A percentile compares a stretch with the other conserved stretches of the same genome.
These are phyloP conservation scores for Campopleginae sp. DNA, from an alignment of 2,888 invertebrate species.

Conservation along the genomic window DNA sequence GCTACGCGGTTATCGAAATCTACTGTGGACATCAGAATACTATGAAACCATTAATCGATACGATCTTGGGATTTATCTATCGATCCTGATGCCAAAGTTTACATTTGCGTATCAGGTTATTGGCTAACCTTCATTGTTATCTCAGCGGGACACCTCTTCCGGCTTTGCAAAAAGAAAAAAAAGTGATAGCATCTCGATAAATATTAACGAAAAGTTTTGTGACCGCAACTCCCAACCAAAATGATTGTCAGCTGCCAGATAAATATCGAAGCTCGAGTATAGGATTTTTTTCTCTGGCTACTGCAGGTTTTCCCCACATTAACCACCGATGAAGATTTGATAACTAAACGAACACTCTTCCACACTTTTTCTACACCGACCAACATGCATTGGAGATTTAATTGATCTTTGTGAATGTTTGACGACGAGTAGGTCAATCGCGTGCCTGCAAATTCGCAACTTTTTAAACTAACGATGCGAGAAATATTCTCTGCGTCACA, in stretches of 20 bases:
- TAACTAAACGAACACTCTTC: neutral
- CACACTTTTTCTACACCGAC: neutral
- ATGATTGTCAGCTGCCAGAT: slow-evolving; percentile 15
- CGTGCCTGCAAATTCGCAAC: no score
- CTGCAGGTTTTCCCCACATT: slow-evolving; percentile 12
- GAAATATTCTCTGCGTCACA: no score
- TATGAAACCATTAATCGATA: neutral
- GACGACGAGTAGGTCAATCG: no score
- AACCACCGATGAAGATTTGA: neutral
- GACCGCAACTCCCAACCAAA: neutral
- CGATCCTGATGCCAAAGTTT: neutral
- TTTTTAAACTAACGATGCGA: no score
- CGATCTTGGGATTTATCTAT: slow-evolving; percentile 12
- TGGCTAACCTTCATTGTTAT: slow-evolving; percentile 15
- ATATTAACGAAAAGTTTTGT: slow-evolving; percentile 13
- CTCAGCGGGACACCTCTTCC: neutral
- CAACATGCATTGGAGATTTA: neutral
- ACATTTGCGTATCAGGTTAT: slow-evolving; percentile 9
- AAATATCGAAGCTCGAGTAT: neutral
- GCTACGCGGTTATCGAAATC: neutral
- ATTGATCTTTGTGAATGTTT: neutral
- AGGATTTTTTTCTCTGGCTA: neutral
- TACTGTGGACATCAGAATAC: neutral
- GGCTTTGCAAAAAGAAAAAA: neutral
- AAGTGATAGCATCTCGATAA: slow-evolving; percentile 7